Percentiles rank a stretch among this genome's conserved stretches.
These are phyloP conservation scores for Pelochelys cantorii DNA, from an alignment of 2,797 vertebrate species.

Conservation along the genomic window DNA sequence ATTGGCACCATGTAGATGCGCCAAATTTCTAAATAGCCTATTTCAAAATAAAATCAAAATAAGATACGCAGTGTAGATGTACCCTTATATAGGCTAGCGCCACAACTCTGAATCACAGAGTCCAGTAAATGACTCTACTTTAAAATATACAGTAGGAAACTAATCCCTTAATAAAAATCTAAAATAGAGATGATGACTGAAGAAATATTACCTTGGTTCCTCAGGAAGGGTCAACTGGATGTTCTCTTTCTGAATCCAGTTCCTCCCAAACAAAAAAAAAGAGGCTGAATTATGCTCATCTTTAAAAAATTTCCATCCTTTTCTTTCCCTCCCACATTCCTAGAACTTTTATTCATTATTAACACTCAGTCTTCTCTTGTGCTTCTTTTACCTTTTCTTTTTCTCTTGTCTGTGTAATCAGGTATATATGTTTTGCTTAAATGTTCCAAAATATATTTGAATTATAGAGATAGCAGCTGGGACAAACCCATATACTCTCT, in stretches of 20 bases:
- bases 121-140: neutral
- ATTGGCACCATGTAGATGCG: no score
- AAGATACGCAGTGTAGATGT: no score
- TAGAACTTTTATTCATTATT: neutral
- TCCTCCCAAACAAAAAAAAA: neutral
- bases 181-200: neutral
- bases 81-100: neutral
- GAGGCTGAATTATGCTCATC: neutral
- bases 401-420: rapidly evolving
- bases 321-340: neutral
- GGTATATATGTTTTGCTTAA: rapidly evolving
- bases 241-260: neutral
- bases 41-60: no score
- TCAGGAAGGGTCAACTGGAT: neutral
- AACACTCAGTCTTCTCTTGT: rapidly evolving
- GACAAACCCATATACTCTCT: neutral
- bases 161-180: neutral
- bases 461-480: neutral
- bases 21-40: no score
- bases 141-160: neutral
- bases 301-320: neutral
- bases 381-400: neutral
- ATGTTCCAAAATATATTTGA: rapidly evolving
- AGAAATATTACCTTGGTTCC: neutral
- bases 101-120: neutral